Base-by-base conservation (phyloP, 1,140 invertebrate species). In the Magallana gigas region DNA sequence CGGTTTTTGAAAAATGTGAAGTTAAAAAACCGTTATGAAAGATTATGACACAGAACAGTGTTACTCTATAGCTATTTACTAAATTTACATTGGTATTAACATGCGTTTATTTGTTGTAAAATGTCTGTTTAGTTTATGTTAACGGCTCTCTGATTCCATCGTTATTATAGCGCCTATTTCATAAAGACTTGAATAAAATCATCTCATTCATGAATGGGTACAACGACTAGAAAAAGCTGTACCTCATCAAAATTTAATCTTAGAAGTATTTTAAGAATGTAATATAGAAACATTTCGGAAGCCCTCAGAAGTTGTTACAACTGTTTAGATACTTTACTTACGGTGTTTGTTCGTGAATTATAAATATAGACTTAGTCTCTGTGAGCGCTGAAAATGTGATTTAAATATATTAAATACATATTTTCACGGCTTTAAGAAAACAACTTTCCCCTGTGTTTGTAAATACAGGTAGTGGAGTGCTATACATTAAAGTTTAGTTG, bases 321-420 rank as follows among this genome's bases (percentile, higher is more conserved):
- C 0, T 76, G 68, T 76, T 76, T 76, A 76, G 68, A 76, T 29
- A 76, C 36, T 23, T 76, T 29, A 8, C 68, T 29, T 29, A 76
- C 68, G 1, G 29, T 76, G 68, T 76, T 76, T 76, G 23, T 29
- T 76, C 23, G 23, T 23, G 23, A 29, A 11, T 29, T 76, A 9
- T 76, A 29, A 76, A 76, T 76, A 76, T 76, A 76, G 68, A 76
- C 68, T 76, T 12, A 76, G 68, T 29, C 36, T 76, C 36, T 76
- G 9, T 23, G 7, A 76, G 36, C 68, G 23, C 23, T 29, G 23
- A 76, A 29, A 29, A 76, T 76, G 68, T 76, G 68, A 76, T 76
- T 76, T 76, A 76, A 76, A 76, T 76, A 76, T 76, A 76, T 29
- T 76, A 76, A 36, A 76, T 76, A 76, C 68, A 76, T 76, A 76